A percentile compares a stretch with the other conserved stretches of the same genome.
These are phyloP conservation scores for Stegostoma tigrinum DNA, from an alignment of 2,113 vertebrate species.

Conservation along the genomic window DNA sequence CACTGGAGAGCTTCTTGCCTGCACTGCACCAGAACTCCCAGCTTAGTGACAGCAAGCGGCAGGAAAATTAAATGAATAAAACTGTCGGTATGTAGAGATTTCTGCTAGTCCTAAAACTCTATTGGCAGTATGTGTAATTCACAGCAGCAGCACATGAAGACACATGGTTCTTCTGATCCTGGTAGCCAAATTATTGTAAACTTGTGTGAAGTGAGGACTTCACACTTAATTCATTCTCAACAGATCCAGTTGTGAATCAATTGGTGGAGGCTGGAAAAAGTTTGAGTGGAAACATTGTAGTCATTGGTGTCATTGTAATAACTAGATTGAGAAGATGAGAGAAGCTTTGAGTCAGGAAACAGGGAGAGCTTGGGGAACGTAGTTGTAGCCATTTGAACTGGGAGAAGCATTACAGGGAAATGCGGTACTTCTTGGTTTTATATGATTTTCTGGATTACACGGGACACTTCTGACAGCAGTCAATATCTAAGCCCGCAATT, in stretches of 20 bases:
- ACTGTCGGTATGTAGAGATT: neutral
- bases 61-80: neutral
- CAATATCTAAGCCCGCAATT: neutral
- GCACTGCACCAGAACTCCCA: neutral
- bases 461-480: neutral
- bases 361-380: neutral
- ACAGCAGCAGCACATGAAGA: neutral
- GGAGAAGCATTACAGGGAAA: neutral
- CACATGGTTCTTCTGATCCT: neutral
- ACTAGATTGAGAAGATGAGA: neutral
- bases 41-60: neutral
- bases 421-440: neutral
- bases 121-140: neutral
- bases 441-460: neutral
- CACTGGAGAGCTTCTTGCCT: neutral
- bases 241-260: neutral
- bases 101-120: neutral
- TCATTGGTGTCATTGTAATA: neutral
- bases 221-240: neutral
- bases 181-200: neutral
- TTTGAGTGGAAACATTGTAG: neutral
- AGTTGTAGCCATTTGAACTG: neutral
- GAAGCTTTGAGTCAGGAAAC: neutral
- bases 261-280: neutral
- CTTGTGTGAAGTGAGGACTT: neutral